phyloP scores from a whole-genome alignment of 1,140 invertebrate species.

The Eciton burchellii region DNA sequence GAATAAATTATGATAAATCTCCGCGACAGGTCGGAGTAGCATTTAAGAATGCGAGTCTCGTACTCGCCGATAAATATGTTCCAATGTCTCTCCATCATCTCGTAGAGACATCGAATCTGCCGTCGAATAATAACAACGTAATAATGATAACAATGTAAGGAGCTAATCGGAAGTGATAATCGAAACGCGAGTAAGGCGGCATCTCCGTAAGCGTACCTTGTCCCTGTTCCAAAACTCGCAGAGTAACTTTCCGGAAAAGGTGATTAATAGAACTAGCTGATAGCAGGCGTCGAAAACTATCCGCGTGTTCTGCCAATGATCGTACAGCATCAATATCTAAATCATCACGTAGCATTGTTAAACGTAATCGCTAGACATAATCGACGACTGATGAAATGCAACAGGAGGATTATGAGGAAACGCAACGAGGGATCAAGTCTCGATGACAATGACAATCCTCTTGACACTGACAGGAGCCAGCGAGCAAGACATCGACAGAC shows the following conservation, averaged over 20 bases:
- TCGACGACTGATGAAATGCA: too few relatives aligned
- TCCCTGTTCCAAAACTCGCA: conserved; percentile 10
- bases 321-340: conserved; percentile 33
- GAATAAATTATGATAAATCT: conserved; percentile 18
- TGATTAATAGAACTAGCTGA: background rate
- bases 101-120: conserved; percentile 35
- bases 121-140: background rate
- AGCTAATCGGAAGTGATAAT: background rate
- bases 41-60: conserved; percentile 15
- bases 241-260: conserved; percentile 20
- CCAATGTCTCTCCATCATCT: conserved; percentile 40
- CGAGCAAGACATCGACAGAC: too few relatives aligned
- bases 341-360: too few relatives aligned
- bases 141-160: background rate
- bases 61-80: conserved; percentile 14
- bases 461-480: too few relatives aligned
- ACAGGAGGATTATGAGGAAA: too few relatives aligned
- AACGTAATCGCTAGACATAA: too few relatives aligned
- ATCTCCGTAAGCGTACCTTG: background rate
- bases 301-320: background rate
- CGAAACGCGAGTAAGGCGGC: background rate
- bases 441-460: too few relatives aligned
- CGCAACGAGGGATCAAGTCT: too few relatives aligned
- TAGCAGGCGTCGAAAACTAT: conserved; percentile 22
- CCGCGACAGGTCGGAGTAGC: background rate